Evolutionary conservation across 2,888 invertebrate species (phyloP).

Genomic region (Tineola bisselliella): DNA sequence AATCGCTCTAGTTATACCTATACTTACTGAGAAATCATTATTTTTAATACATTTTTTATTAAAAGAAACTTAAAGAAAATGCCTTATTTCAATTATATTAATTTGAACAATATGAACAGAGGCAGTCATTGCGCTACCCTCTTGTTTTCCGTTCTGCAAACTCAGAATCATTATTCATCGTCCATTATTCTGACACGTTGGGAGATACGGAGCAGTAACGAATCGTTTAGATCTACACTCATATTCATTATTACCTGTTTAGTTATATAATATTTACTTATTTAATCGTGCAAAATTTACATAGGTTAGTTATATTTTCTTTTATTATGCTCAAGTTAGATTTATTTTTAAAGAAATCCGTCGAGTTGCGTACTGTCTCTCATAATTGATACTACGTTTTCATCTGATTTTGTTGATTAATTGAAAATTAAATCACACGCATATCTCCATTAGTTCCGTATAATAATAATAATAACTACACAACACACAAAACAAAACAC

Average conservation of each 20-base stretch:
- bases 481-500: neutral
- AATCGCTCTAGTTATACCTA: neutral
- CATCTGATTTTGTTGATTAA: too few relatives aligned
- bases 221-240: neutral
- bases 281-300: neutral
- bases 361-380: too few relatives aligned
- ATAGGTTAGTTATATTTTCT: too few relatives aligned
- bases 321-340: too few relatives aligned
- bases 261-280: neutral
- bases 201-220: neutral
- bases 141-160: neutral
- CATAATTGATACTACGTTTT: too few relatives aligned
- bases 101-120: neutral
- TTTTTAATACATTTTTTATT: too few relatives aligned
- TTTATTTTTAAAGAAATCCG: too few relatives aligned
- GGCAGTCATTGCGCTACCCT: neutral
- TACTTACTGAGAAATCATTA: too few relatives aligned
- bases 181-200: conserved; percentile 6
- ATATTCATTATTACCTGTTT: neutral
- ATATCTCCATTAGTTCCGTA: neutral
- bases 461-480: neutral
- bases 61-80: too few relatives aligned
- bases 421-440: neutral
- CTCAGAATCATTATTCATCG: neutral
- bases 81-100: neutral